Conservation (phyloP, 2,888 invertebrate species). For the Listrodromus nycthemerus region DNA sequence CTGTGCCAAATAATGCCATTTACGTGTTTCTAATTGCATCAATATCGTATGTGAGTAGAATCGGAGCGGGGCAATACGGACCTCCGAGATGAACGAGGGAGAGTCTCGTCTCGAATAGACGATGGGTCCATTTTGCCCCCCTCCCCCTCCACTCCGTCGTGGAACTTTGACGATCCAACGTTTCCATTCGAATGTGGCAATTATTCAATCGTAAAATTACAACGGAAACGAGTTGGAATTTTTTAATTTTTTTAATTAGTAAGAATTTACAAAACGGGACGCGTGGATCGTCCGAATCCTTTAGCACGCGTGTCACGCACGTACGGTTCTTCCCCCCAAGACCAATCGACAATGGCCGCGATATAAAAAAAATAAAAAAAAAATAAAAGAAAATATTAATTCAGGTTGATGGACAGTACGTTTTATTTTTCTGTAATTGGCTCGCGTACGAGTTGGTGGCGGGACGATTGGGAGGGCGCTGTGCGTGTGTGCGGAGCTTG, state of each 20-base stretch:
- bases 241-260: not conserved
- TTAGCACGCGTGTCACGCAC: slow-evolving; percentile 5
- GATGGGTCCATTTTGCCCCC: no score
- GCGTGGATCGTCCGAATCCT: not conserved
- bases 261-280: not conserved
- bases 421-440: not conserved
- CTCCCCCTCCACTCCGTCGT: not conserved
- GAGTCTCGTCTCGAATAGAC: no score
- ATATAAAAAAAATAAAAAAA: slow-evolving; percentile 5
- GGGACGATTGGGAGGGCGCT: not conserved
- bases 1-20: no score
- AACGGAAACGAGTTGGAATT: not conserved
- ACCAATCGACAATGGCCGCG: slow-evolving; percentile 6
- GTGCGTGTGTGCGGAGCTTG: not conserved
- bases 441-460: not conserved
- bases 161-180: not conserved
- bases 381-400: not conserved
- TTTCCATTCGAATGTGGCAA: not conserved
- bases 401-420: not conserved
- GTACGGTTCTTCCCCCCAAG: not conserved
- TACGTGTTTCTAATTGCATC: no score
- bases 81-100: no score
- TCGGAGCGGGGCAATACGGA: no score
- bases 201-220: not conserved
- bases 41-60: no score